A percentile compares a stretch with the other conserved stretches of the same genome.
These are phyloP conservation scores for Saturnia japonica DNA, from an alignment of 2,888 invertebrate species.

Conservation along the genomic window DNA sequence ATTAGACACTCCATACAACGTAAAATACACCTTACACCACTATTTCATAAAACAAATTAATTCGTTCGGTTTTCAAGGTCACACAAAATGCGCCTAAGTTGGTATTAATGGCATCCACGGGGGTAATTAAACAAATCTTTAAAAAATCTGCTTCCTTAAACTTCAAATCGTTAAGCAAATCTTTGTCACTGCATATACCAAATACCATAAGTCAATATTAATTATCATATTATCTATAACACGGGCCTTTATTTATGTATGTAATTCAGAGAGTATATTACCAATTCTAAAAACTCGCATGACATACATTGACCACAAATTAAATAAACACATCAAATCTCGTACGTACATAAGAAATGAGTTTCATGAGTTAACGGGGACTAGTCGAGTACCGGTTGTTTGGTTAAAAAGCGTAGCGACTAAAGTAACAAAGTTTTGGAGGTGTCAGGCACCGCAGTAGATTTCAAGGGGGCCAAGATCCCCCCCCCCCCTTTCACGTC, in stretches of 20 bases:
- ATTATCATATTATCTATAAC: background rate
- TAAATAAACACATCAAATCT: constrained; percentile 33
- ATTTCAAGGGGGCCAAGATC: constrained; percentile 6
- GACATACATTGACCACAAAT: constrained; percentile 23
- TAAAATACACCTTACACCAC: too few species aligned
- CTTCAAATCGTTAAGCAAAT: background rate
- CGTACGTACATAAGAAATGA: constrained; percentile 24
- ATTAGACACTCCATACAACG: too few species aligned
- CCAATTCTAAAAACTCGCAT: constrained; percentile 16
- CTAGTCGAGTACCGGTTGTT: constrained; percentile 42
- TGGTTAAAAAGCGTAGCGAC: constrained; percentile 55
- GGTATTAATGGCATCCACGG: too few species aligned
- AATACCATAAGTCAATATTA: background rate
- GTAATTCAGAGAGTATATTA: constrained; percentile 16
- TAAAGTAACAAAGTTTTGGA: constrained; percentile 34
- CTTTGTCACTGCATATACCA: background rate
- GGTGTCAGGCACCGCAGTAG: constrained; percentile 15
- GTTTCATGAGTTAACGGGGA: constrained; percentile 39
- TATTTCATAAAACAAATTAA: too few species aligned
- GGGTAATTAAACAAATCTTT: too few species aligned
- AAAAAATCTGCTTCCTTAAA: too few species aligned
- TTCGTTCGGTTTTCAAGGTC: too few species aligned
- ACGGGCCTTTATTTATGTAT: background rate
- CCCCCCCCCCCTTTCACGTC: too few species aligned
- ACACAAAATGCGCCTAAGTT: too few species aligned